Evolutionary conservation across 2,113 vertebrate genomes (phyloP).

Genomic region (Pluvianellus socialis): DNA sequence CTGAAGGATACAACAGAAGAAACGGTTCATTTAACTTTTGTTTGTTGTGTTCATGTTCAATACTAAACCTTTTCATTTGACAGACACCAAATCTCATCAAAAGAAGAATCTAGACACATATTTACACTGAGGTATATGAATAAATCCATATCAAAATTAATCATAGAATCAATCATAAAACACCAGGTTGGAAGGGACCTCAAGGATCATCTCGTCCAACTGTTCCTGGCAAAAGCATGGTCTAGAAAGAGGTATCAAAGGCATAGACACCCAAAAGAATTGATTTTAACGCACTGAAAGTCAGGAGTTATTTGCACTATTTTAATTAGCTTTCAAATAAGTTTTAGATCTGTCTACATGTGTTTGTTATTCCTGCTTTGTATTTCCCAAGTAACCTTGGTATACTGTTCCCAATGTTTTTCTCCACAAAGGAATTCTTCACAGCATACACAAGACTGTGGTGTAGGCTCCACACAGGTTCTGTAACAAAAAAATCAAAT

Average conservation of each 20-base stretch:
- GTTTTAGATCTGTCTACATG: not conserved
- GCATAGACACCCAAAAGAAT: not conserved
- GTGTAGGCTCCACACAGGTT: not conserved
- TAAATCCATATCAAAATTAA: not conserved
- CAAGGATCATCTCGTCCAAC: not conserved
- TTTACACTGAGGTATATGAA: not conserved
- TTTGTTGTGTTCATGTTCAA: not conserved
- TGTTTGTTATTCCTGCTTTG: not conserved
- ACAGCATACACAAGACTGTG: not conserved
- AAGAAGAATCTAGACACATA: not conserved
- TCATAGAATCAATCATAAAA: not conserved
- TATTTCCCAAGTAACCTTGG: not conserved
- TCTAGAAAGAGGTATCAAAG: not conserved
- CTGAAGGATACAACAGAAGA: not conserved
- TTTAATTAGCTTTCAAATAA: not conserved
- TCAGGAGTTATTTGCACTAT: not conserved
- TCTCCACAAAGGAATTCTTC: not conserved
- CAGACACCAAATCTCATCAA: not conserved
- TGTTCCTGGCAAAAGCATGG: not conserved
- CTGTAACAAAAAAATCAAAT: not conserved
- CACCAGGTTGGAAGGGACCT: not conserved
- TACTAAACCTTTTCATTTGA: not conserved
- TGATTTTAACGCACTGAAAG: not conserved
- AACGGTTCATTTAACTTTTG: not conserved
- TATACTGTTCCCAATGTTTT: not conserved